These are phyloP conservation scores for Paedocypris micromegethes DNA, from an alignment of 2,797 vertebrate species.

Conservation along the genomic window DNA sequence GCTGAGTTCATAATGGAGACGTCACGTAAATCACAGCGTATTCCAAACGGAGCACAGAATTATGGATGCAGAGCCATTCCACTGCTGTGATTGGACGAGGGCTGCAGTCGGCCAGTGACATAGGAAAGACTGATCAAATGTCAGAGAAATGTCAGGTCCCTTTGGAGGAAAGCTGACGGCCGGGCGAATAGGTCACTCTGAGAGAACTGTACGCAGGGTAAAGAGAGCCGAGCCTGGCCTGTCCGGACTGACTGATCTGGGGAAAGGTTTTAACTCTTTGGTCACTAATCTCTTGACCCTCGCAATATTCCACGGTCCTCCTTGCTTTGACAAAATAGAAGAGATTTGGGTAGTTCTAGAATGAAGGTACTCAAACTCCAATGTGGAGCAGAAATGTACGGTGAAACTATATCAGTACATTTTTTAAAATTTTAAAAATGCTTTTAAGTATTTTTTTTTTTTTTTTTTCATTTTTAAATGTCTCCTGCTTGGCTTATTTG, in stretches of 20 bases:
- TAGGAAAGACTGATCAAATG: constrained; percentile 41
- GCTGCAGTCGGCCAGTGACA: constrained; percentile 18
- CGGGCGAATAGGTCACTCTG: constrained; percentile 20
- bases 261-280: constrained; percentile 22
- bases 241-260: constrained; percentile 8
- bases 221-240: constrained; percentile 5
- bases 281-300: constrained; percentile 6
- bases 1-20: constrained; percentile 25
- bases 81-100: constrained; percentile 18
- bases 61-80: background rate
- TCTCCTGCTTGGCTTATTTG: no score
- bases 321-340: no score
- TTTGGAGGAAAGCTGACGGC: constrained; percentile 26
- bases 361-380: no score
- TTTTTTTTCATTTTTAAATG: no score
- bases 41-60: background rate
- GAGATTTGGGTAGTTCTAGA: no score
- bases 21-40: constrained; percentile 5
- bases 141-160: constrained; percentile 42
- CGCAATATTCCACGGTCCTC: background rate
- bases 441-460: no score
- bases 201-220: constrained; percentile 20
- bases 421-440: no score
- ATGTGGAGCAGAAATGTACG: no score
- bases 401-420: no score